Percentiles rank a stretch among this genome's conserved stretches.
Evolutionary conservation across 2,888 invertebrate genomes (phyloP).

Genomic region (Drosophila nr. medialis): DNA sequence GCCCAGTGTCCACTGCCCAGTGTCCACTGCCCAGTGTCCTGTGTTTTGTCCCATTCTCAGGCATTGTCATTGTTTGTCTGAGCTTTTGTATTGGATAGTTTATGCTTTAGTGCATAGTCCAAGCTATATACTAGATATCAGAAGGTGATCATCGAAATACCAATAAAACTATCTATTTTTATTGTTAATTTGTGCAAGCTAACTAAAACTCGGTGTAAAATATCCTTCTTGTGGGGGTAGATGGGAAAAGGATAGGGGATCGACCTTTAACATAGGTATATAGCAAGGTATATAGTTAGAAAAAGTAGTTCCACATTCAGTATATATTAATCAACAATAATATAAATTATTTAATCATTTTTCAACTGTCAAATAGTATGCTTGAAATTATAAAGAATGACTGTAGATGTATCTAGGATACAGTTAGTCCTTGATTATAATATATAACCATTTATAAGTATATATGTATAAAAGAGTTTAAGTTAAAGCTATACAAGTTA

Average conservation of each 20-base stretch:
- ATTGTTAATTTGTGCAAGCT: background rate
- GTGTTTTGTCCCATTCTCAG: background rate
- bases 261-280: background rate
- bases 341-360: too few relatives aligned
- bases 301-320: background rate
- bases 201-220: background rate
- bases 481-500: too few relatives aligned
- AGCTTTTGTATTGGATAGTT: constrained; percentile 17
- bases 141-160: background rate
- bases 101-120: constrained; percentile 1
- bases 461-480: too few relatives aligned
- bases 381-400: too few relatives aligned
- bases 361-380: too few relatives aligned
- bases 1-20: constrained; percentile 12
- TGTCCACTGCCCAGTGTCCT: constrained; percentile 8
- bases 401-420: too few relatives aligned
- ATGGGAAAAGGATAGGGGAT: background rate
- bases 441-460: too few relatives aligned
- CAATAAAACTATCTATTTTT: background rate
- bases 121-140: background rate
- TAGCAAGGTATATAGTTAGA: background rate
- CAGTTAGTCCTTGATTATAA: too few relatives aligned
- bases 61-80: constrained; percentile 16
- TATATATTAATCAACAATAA: background rate
- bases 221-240: background rate